Percentiles rank a stretch among this genome's conserved stretches.
phyloP scores from a whole-genome alignment of 1,140 invertebrate species.

The Protaetia brevitarsis region DNA sequence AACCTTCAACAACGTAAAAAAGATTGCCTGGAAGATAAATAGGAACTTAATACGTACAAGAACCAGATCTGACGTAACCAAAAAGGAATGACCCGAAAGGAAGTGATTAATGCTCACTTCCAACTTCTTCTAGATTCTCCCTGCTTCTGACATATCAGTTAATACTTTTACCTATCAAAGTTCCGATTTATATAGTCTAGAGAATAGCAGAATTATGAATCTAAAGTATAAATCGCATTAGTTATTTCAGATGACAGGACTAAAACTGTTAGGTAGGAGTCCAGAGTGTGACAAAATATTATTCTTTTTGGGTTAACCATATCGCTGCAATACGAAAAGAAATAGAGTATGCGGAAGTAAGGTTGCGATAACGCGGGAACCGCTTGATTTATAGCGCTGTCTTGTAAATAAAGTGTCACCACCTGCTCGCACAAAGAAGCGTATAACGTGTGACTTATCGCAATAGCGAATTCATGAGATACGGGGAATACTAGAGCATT shows the following conservation, averaged over 20 bases:
- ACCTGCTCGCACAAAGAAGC: not conserved
- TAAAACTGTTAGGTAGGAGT: not conserved
- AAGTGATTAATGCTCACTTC: no score
- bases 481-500: no score
- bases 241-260: not conserved
- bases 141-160: no score
- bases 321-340: not conserved
- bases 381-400: not conserved
- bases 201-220: not conserved
- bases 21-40: no score
- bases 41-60: no score
- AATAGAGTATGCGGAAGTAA: not conserved
- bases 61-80: no score
- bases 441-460: not conserved
- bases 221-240: not conserved
- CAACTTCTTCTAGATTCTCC: no score
- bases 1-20: no score
- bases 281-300: not conserved
- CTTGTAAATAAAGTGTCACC: conserved; percentile 1
- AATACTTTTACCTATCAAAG: no score
- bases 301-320: not conserved
- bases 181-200: no score
- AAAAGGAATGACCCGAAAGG: no score
- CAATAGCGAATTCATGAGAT: not conserved
- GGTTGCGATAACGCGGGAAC: not conserved